Base-by-base conservation (phyloP, 1,140 invertebrate species). In the Sarcophaga peregrina region DNA sequence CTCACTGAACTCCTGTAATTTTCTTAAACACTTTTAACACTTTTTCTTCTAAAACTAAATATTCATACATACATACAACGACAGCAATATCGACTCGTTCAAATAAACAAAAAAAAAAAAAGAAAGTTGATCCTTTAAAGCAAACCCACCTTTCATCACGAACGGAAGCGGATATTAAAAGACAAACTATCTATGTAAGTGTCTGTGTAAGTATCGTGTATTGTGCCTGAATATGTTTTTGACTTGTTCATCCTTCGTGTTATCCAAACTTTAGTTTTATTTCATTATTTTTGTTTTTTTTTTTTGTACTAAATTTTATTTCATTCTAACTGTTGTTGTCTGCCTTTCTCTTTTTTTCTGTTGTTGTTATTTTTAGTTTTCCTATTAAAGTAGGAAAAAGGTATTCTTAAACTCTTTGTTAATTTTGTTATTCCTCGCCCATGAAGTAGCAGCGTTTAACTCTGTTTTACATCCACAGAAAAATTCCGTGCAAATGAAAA, bases 111-210 rank as follows among this genome's bases (percentile, higher is more conserved):
- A 37, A 37, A 37, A 2, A 37, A 37, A 4, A 1, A 37, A 37
- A 37, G 25, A 37, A 68, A 68, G 7, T 20, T n/a, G 8, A 7
- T 20, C 17, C 47, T 20, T 50, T 50, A 52, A n/a, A 78, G 75
- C 50, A 20, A 78, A 78, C 17, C 47, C 75, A 78, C 50, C 75
- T 50, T 78, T 50, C 75, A 78, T 78, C 75, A 78, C 47, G n/a
- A 78, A 78, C 75, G 75, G 75, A 78, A 78, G 75, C 75, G 75
- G 75, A 78, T 78, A 78, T 78, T 78, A 50, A 37, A 78, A 78
- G 47, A 78, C 75, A 78, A 78, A 78, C 75, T 78, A 78, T 78
- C 75, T 78, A 47, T 78, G 75, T 20, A 78, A 78, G 75, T 78
- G 50, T 78, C 75, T 50, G 48, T 78, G 75, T 68, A n/a, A n/a